Conservation (phyloP, 2,888 invertebrate genomes). For the Sisyra nigra region DNA sequence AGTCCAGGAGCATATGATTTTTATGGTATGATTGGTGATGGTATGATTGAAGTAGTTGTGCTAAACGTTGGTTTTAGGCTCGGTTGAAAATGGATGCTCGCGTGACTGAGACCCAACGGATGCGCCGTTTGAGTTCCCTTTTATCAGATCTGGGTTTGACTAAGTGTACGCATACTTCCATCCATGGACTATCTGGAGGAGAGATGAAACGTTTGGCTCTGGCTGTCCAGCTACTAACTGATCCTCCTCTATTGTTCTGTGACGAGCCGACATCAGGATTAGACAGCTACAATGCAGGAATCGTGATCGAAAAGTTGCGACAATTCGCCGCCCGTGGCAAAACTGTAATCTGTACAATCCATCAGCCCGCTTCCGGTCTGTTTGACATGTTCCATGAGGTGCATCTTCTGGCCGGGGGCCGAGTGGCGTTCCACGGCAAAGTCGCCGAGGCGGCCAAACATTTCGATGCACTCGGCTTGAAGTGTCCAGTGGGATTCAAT, state of each 20-base stretch:
- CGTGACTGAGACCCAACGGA: conserved; percentile 22
- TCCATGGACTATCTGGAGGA: conserved; percentile 74
- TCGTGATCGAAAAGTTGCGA: conserved; percentile 55
- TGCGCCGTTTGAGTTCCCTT: conserved; percentile 30
- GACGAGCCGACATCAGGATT: conserved; percentile 89
- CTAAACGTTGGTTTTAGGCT: conserved; percentile 34
- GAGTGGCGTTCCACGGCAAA: conserved; percentile 63
- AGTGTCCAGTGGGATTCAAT: conserved; percentile 63
- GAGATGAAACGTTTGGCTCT: conserved; percentile 74
- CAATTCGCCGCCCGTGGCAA: conserved; percentile 50
- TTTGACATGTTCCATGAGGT: conserved; percentile 71
- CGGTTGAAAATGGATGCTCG: conserved; percentile 56
- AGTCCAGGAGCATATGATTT: conserved; percentile 67
- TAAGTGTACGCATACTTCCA: conserved; percentile 51
- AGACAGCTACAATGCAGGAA: conserved; percentile 76
- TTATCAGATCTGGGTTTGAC: conserved; percentile 51
- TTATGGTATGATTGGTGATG: conserved; percentile 57
- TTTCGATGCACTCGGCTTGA: conserved; percentile 27
- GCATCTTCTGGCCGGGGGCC: conserved; percentile 59
- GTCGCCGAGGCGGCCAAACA: conserved; percentile 43
- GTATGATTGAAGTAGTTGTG: too few species aligned
- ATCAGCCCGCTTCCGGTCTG: conserved; percentile 79
- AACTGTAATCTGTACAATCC: conserved; percentile 73
- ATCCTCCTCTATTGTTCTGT: conserved; percentile 79
- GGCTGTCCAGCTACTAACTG: conserved; percentile 72